Base-by-base conservation (phyloP, 2,113 vertebrate species). In the Holacanthus passer region DNA sequence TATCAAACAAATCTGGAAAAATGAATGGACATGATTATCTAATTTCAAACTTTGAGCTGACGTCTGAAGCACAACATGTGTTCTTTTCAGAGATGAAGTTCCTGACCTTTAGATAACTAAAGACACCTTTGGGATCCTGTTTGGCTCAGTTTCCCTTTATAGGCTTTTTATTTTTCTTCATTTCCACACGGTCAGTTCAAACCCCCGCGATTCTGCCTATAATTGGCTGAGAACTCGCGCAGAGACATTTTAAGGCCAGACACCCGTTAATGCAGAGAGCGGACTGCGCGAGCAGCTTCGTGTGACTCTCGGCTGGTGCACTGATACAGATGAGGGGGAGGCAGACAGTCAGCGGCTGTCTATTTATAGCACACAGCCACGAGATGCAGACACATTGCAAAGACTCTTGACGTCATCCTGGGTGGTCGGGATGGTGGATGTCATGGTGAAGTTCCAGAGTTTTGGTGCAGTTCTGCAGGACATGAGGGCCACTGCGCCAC, bases 361-460 rank as follows among this genome's bases (percentile, higher is more conserved):
- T 90, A 91, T 92, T 86, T 84, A 86, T 91, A 91, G 84, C 77
- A 1, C 20, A 14, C 13, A 64, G 69, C 72, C 80, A 80, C 20
- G 59, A 81, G 87, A 80, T 67, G 81, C 81, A 70, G 77, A 83
- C 69, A 69, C 79, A 81, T 70, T 35, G 67, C 79, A 71, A 55
- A 74, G 80, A 14, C 52, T 79, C 65, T 14, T 58, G 63, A 80
- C 55, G 48, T 88, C 79, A 81, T 19, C 5, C 13, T 31, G n/a
- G 5, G 37, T 63, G 45, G 47, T 78, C 4, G 20, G 58, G 37
- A 56, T 45, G 29, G 5, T 41, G 48, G 76, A 29, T 39, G 64
- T 69, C 27, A 52, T 1, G 20, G 68, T 12, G 56, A 66, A 79
- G 77, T 56, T 73, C n/a, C 48, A 37, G 39, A 62, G 31, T 58